Evolutionary conservation across 2,113 vertebrate species (phyloP).

Genomic region (Equus quagga): DNA sequence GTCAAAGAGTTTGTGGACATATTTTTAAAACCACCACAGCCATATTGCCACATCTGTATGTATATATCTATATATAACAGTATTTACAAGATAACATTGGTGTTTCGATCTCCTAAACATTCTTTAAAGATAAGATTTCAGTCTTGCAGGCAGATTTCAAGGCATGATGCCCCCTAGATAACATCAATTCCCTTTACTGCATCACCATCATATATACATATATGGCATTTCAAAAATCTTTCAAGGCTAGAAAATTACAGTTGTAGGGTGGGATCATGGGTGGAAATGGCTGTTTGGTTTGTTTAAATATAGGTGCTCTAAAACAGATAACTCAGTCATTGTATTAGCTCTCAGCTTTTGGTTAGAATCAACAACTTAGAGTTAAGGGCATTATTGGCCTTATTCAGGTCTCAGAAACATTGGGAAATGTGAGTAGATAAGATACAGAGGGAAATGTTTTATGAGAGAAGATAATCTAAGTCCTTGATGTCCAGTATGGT

Average conservation of each 20-base stretch:
- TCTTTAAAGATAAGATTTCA: background rate
- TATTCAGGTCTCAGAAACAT: constrained; percentile 34
- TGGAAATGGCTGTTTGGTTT: background rate
- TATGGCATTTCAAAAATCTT: background rate
- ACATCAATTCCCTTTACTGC: background rate
- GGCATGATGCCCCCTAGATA: background rate
- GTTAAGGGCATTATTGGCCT: background rate
- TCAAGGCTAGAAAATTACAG: background rate
- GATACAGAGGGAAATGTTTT: background rate
- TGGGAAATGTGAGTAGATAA: background rate
- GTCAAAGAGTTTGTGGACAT: background rate
- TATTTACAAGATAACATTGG: background rate
- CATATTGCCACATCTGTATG: background rate
- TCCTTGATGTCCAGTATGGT: background rate
- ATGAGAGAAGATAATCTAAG: background rate
- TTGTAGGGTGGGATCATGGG: background rate
- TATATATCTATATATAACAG: background rate
- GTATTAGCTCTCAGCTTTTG: background rate
- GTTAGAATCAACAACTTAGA: constrained; percentile 1
- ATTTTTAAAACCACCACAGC: background rate
- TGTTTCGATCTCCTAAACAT: constrained; percentile 23
- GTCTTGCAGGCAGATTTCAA: background rate
- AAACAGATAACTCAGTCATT: background rate
- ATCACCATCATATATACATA: background rate
- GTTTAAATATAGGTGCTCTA: background rate